Conservation (phyloP, 2,888 invertebrate genomes). For the Drosophila borborema region DNA sequence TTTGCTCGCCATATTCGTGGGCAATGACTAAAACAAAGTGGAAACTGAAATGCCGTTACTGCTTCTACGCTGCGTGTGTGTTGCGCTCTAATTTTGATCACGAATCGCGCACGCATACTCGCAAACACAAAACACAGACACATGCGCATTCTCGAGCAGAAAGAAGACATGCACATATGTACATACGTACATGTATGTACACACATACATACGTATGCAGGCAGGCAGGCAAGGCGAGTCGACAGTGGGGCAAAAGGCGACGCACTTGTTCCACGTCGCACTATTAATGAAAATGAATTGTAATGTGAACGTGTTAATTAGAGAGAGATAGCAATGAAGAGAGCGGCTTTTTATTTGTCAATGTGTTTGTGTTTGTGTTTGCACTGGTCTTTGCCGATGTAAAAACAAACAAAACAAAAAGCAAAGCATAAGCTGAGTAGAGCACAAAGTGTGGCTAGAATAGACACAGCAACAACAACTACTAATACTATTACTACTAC, state of each 20-base stretch:
- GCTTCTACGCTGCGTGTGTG: conserved; percentile 51
- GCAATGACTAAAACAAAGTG: conserved; percentile 33
- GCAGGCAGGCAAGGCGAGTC: background rate
- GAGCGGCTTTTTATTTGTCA: conserved; percentile 23
- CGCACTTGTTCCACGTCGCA: conserved; percentile 64
- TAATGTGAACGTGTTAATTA: conserved; percentile 74
- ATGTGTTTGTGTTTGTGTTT: conserved; percentile 35
- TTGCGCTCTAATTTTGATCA: conserved; percentile 62
- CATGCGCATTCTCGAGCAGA: background rate
- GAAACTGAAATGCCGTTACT: conserved; percentile 67
- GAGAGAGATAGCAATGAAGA: conserved; percentile 32
- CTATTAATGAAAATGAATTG: conserved; percentile 78
- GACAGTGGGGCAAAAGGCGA: conserved; percentile 36
- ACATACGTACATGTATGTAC: too few species aligned
- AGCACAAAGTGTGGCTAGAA: conserved; percentile 53
- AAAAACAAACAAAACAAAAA: conserved; percentile 62
- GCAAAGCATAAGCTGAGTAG: conserved; percentile 38
- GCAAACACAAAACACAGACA: conserved; percentile 1
- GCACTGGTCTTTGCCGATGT: conserved; percentile 22
- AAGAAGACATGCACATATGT: conserved; percentile 4
- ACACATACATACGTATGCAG: background rate
- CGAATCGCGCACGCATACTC: conserved; percentile 6
- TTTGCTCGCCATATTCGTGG: conserved; percentile 3
- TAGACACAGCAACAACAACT: conserved; percentile 29
- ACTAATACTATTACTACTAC: conserved; percentile 1